phyloP scores from a whole-genome alignment of 1,140 invertebrate genomes.

The Aphelenchoides besseyi region DNA sequence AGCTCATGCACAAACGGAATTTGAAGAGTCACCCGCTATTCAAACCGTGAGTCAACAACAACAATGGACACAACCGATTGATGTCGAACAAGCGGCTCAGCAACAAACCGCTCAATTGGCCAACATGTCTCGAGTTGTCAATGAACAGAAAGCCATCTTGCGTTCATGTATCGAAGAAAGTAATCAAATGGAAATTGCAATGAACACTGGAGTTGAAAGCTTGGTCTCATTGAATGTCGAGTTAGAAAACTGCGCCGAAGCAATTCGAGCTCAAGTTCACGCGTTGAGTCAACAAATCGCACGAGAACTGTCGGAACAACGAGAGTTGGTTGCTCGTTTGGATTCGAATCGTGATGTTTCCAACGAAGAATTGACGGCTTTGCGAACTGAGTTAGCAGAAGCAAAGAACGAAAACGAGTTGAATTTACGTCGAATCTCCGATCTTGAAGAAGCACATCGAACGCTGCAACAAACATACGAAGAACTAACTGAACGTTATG shows the following conservation, averaged over 20 bases:
- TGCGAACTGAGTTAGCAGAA: neutral
- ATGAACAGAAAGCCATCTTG: neutral
- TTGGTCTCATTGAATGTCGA: neutral
- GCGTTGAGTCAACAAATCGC: conserved; percentile 6
- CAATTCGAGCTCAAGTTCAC: conserved; percentile 8
- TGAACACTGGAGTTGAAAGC: neutral
- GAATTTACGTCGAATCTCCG: neutral
- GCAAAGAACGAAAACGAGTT: neutral
- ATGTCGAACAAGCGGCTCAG: neutral
- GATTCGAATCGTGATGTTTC: neutral
- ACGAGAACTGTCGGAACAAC: conserved; percentile 2
- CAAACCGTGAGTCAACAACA: neutral
- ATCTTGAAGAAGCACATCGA: neutral
- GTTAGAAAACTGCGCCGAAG: conserved; percentile 1
- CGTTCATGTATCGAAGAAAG: conserved; percentile 2
- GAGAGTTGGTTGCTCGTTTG: neutral
- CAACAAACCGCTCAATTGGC: neutral
- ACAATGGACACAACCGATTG: neutral
- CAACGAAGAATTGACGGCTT: neutral
- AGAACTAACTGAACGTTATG: conserved; percentile 7
- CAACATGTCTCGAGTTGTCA: conserved; percentile 2
- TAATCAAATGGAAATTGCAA: neutral
- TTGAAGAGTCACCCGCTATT: neutral
- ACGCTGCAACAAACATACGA: neutral
- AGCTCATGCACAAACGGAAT: neutral